Conservation (phyloP, 2,888 invertebrate genomes). For the Eustalomyia histrio region DNA sequence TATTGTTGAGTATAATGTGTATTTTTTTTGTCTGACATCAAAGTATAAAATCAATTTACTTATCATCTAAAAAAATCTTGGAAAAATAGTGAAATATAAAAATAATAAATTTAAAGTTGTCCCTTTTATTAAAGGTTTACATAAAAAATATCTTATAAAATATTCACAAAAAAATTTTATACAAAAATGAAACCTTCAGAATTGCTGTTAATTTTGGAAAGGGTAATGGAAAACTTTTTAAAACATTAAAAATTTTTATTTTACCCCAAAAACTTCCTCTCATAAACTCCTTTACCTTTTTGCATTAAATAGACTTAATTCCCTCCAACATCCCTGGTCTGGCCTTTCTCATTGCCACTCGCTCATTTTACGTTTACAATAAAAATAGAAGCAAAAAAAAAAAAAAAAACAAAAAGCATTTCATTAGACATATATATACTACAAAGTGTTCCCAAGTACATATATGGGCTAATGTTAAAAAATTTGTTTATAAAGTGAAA, state of each 20-base stretch:
- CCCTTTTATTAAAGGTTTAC: slow-evolving; percentile 12
- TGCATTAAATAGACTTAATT: slow-evolving; percentile 29
- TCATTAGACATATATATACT: slow-evolving; percentile 23
- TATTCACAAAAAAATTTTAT: slow-evolving; percentile 7
- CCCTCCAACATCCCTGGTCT: slow-evolving; percentile 48
- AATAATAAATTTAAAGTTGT: slow-evolving; percentile 33
- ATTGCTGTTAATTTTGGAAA: slow-evolving; percentile 75
- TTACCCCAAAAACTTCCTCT: slow-evolving; percentile 28
- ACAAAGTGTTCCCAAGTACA: not conserved
- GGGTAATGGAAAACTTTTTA: slow-evolving; percentile 70
- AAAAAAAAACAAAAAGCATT: slow-evolving; percentile 20
- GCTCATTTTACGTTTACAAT: slow-evolving; percentile 37
- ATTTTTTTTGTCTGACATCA: slow-evolving; percentile 24
- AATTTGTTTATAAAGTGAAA: slow-evolving; percentile 5
- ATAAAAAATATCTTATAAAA: not conserved
- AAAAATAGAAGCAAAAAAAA: too few relatives aligned
- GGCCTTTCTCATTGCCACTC: slow-evolving; percentile 57
- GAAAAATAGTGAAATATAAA: slow-evolving; percentile 17
- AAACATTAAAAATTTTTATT: not conserved
- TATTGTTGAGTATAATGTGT: slow-evolving; percentile 63
- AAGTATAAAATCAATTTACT: slow-evolving; percentile 48
- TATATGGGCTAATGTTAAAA: not conserved
- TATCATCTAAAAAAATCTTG: slow-evolving; percentile 35
- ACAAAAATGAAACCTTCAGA: slow-evolving; percentile 75
- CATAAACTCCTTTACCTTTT: slow-evolving; percentile 41